A percentile compares a stretch with the other conserved stretches of the same genome.
Conservation (phyloP, 1,140 invertebrate genomes). For the Pantala flavescens region DNA sequence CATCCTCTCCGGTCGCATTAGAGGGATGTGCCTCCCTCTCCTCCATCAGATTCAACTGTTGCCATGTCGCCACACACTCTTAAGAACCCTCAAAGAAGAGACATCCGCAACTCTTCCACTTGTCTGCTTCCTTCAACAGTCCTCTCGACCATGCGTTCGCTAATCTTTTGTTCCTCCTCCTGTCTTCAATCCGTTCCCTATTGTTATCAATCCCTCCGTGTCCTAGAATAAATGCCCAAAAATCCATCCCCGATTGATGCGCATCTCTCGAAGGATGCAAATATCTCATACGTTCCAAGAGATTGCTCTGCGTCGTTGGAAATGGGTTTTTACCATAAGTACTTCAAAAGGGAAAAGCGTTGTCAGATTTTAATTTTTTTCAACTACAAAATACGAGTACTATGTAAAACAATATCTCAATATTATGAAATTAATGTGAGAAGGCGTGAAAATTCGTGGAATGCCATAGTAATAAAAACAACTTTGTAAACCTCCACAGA, state of each 20-base stretch:
- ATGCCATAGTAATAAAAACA: no score
- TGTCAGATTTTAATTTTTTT: no score
- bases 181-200: not conserved
- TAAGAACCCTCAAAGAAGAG: not conserved
- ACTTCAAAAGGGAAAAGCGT: no score
- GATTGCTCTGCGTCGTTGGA: no score
- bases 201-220: not conserved
- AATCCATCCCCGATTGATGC: not conserved
- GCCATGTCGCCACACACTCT: not conserved
- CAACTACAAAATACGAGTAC: no score
- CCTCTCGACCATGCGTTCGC: not conserved
- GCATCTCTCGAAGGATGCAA: no score
- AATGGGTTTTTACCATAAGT: no score
- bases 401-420: no score
- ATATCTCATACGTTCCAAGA: no score
- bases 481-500: no score
- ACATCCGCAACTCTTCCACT: slow-evolving; percentile 8
- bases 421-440: no score
- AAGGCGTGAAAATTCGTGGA: no score
- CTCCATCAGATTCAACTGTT: slow-evolving; percentile 1
- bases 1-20: not conserved
- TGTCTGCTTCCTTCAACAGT: not conserved
- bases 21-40: not conserved
- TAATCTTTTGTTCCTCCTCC: not conserved
- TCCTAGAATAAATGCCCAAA: not conserved